These are phyloP conservation scores for Eulimnadia texana DNA, from an alignment of 1,140 invertebrate species.

Conservation along the genomic window DNA sequence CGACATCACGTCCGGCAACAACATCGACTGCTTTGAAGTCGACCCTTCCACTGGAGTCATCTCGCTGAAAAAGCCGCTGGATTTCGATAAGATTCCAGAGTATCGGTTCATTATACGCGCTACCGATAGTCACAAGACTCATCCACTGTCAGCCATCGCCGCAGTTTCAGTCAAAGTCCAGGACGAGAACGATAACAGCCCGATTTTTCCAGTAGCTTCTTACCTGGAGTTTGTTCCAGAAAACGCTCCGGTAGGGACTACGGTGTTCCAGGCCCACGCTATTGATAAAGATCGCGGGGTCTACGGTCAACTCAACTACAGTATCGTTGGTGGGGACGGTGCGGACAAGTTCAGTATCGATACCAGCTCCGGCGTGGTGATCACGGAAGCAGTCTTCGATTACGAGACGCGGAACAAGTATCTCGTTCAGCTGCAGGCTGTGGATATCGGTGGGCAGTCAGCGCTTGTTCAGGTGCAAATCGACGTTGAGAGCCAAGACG, in stretches of 20 bases:
- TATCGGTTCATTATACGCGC: conserved; percentile 39
- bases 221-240: conserved; percentile 78
- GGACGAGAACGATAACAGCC: conserved; percentile 86
- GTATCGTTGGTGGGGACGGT: conserved; percentile 58
- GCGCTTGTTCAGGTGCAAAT: conserved; percentile 63
- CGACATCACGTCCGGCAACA: conserved; percentile 78
- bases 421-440: conserved; percentile 64
- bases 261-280: conserved; percentile 73
- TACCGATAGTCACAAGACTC: conserved; percentile 42
- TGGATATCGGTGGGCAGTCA: conserved; percentile 61
- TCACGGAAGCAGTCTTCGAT: conserved; percentile 65
- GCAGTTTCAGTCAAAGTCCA: conserved; percentile 52
- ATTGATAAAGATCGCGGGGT: conserved; percentile 72
- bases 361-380: conserved; percentile 51
- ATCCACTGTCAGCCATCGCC: conserved; percentile 50
- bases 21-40: conserved; percentile 53
- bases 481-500: conserved; percentile 78
- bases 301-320: conserved; percentile 74
- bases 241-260: conserved; percentile 70
- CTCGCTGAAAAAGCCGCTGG: conserved; percentile 54
- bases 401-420: conserved; percentile 72
- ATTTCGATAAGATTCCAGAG: conserved; percentile 54
- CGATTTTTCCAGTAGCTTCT: conserved; percentile 67
- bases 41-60: conserved; percentile 54
- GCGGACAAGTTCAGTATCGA: conserved; percentile 72